Percentiles rank a stretch among this genome's conserved stretches.
These are phyloP conservation scores for Salvelinus sp. DNA, from an alignment of 2,113 vertebrate genomes.

Conservation along the genomic window DNA sequence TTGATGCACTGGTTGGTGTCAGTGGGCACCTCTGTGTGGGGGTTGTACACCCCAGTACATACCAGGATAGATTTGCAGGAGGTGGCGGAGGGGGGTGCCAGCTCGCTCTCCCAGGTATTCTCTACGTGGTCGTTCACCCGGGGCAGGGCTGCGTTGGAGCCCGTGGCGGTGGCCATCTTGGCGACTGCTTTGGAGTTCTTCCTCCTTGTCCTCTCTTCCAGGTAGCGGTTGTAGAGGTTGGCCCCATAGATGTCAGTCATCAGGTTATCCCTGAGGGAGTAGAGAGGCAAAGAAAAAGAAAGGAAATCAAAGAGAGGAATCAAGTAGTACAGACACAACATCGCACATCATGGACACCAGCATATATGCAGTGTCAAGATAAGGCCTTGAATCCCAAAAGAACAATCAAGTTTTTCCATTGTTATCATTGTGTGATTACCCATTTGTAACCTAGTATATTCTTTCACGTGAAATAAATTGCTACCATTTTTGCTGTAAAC, in stretches of 20 bases:
- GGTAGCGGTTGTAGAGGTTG: conserved; percentile 88
- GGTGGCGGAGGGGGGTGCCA: conserved; percentile 75
- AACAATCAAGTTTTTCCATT: too few species aligned
- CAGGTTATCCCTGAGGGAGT: conserved; percentile 81
- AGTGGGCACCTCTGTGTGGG: conserved; percentile 61
- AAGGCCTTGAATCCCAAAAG: too few species aligned
- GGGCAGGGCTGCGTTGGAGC: conserved; percentile 54
- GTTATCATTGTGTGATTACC: too few species aligned
- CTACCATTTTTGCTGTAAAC: background rate
- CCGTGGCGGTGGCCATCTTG: conserved; percentile 64
- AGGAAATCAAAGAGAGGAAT: background rate
- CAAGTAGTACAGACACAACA: background rate
- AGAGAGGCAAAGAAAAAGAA: background rate
- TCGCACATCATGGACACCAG: background rate
- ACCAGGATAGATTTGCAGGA: conserved; percentile 86
- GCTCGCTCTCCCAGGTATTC: conserved; percentile 74
- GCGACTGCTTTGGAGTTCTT: conserved; percentile 64
- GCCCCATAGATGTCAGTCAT: conserved; percentile 93
- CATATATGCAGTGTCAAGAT: background rate
- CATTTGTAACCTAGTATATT: too few species aligned
- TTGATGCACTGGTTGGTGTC: conserved; percentile 61
- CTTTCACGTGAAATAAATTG: background rate
- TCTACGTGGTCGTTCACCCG: conserved; percentile 60
- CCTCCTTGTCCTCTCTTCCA: conserved; percentile 70
- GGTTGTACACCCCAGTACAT: conserved; percentile 86